These are phyloP conservation scores for Agelastica alni DNA, from an alignment of 2,888 invertebrate genomes.

Conservation along the genomic window DNA sequence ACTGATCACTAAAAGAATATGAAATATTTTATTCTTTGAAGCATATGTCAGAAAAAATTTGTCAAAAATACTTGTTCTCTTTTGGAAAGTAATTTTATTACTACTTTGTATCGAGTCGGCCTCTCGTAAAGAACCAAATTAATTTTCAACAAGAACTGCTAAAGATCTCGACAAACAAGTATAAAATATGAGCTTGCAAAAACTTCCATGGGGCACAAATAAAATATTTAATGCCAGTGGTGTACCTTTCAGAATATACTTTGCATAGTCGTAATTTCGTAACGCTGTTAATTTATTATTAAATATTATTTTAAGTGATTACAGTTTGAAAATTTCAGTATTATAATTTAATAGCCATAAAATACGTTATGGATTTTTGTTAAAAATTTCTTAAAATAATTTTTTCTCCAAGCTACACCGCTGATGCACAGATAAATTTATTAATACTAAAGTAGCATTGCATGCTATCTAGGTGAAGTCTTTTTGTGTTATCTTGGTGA, in stretches of 20 bases:
- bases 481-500: constrained; percentile 31
- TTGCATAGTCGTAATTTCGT: too few species aligned
- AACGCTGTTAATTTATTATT: too few species aligned
- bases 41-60: neutral
- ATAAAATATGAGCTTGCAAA: constrained; percentile 52
- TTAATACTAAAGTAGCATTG: constrained; percentile 29
- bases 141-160: constrained; percentile 52
- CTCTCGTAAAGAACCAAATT: constrained; percentile 47
- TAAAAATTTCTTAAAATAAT: too few species aligned
- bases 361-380: too few species aligned
- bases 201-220: constrained; percentile 45
- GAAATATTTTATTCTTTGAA: neutral
- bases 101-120: constrained; percentile 37
- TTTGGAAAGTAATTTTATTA: constrained; percentile 34
- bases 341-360: too few species aligned
- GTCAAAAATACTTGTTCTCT: constrained; percentile 8
- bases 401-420: neutral
- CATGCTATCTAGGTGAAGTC: constrained; percentile 29
- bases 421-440: neutral
- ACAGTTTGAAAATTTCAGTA: too few species aligned
- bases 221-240: constrained; percentile 38
- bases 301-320: too few species aligned
- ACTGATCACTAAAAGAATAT: too few species aligned
- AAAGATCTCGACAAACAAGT: constrained; percentile 53
- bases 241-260: neutral